Percentiles rank a stretch among this genome's conserved stretches.
phyloP scores from a whole-genome alignment of 92 coral and sea anemone genomes.

The Heliopora coerulea region DNA sequence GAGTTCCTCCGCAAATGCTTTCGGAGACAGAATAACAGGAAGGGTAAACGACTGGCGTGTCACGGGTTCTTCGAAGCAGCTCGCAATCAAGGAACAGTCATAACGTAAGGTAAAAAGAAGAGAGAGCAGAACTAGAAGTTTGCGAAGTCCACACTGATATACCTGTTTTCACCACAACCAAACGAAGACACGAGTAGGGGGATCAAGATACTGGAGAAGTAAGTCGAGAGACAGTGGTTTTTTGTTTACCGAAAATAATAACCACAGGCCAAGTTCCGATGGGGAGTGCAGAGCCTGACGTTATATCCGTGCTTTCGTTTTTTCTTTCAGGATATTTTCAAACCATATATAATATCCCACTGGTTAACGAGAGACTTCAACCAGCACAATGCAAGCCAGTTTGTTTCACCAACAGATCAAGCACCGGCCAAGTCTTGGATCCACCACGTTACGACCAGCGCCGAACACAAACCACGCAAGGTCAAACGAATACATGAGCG shows the following conservation, averaged over 20 bases:
- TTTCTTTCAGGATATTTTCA: no score
- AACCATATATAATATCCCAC: no score
- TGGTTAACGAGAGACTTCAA: no score
- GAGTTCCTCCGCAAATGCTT: not conserved
- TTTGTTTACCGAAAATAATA: no score
- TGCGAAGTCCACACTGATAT: not conserved
- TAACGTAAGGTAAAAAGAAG: not conserved
- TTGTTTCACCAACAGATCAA: conserved; percentile 13
- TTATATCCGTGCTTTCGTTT: no score
- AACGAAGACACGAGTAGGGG: not conserved
- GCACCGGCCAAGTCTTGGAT: not conserved
- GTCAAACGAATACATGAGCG: conserved; percentile 11
- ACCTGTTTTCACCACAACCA: not conserved
- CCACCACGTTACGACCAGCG: not conserved
- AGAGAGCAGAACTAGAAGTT: not conserved
- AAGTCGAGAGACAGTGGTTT: no score
- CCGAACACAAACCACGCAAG: not conserved
- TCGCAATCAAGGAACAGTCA: not conserved
- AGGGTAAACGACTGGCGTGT: conserved; percentile 14
- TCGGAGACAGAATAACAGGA: conserved; percentile 33
- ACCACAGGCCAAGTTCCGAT: no score
- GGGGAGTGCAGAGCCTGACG: no score
- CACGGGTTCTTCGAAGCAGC: not conserved
- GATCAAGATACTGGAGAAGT: no score
- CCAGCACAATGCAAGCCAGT: conserved; percentile 26